Conservation (phyloP, 1,140 invertebrate species). For the Leptinotarsa defecta region DNA sequence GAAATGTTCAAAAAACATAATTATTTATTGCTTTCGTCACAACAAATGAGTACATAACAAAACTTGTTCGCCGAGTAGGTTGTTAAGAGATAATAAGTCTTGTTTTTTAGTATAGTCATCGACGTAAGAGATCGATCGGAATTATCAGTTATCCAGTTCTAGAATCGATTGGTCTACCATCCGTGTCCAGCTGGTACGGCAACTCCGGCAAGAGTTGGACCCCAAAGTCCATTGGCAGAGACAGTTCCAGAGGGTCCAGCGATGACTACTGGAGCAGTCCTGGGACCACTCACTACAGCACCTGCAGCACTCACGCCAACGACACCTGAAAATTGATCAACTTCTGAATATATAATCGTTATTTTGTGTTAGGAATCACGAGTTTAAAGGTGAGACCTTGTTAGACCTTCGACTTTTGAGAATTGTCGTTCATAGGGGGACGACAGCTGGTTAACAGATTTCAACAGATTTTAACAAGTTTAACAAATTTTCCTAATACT, state of each 20-base stretch:
- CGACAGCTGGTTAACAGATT: no score
- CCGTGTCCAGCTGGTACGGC: slow-evolving; percentile 16
- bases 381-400: no score
- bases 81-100: neutral
- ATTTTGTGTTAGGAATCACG: no score
- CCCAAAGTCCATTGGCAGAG: slow-evolving; percentile 37
- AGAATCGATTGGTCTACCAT: neutral
- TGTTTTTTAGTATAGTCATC: neutral
- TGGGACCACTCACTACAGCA: slow-evolving; percentile 44
- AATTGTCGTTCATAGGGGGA: no score
- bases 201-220: slow-evolving; percentile 35
- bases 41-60: no score
- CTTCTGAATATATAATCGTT: neutral
- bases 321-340: slow-evolving; percentile 27
- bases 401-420: no score
- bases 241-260: slow-evolving; percentile 49
- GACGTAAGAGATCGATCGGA: neutral
- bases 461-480: no score
- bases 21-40: no score
- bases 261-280: slow-evolving; percentile 45
- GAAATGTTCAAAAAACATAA: no score
- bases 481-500: no score
- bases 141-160: neutral
- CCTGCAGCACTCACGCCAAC: slow-evolving; percentile 37
- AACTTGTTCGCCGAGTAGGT: neutral